These are phyloP conservation scores for Paratrypauchen microcephalus DNA, from an alignment of 2,797 vertebrate species.

Conservation along the genomic window DNA sequence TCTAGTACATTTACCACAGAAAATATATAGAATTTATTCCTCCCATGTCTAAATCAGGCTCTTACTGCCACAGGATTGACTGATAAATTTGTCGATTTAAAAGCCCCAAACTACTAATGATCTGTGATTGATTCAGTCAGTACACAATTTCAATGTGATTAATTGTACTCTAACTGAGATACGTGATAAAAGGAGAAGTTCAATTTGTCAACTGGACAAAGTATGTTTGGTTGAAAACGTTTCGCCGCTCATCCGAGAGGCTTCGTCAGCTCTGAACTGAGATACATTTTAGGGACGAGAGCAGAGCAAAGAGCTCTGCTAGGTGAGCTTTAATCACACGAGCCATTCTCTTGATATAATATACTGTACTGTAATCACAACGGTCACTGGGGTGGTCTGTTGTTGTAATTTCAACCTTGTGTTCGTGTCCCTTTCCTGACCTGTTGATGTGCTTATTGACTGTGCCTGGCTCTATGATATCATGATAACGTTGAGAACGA, in stretches of 20 bases:
- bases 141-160: background rate
- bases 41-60: background rate
- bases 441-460: conserved; percentile 7
- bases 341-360: background rate
- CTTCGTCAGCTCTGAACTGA: too few species aligned
- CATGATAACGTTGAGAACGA: background rate
- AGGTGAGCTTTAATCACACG: background rate
- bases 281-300: background rate
- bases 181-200: too few species aligned
- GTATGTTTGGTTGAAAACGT: too few species aligned
- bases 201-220: too few species aligned
- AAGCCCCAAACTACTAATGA: background rate
- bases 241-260: too few species aligned
- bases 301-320: background rate
- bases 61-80: background rate
- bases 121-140: background rate
- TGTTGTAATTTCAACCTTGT: conserved; percentile 5
- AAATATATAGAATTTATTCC: background rate
- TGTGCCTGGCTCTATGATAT: background rate
- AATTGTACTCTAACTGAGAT: background rate
- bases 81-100: background rate
- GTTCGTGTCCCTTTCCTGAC: conserved; percentile 6
- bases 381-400: background rate
- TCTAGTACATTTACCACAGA: background rate
- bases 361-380: background rate